Conservation (phyloP, 2,888 invertebrate genomes). For the Tethea ocularis region DNA sequence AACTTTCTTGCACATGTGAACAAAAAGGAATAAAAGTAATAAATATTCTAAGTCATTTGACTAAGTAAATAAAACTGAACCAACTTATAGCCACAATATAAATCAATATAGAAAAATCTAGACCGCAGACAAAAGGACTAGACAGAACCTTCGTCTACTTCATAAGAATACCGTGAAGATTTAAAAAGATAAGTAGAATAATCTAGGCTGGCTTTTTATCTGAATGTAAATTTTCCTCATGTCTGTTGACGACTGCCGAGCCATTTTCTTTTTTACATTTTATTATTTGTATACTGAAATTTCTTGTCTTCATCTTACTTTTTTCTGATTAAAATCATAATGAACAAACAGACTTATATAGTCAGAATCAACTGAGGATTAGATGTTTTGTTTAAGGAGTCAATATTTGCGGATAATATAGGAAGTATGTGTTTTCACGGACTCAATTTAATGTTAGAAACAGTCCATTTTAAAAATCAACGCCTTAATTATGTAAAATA, state of each 20-base stretch:
- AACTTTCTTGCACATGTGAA: neutral
- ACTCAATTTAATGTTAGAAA: too few relatives aligned
- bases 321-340: constrained; percentile 11
- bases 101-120: neutral
- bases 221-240: constrained; percentile 10
- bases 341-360: too few relatives aligned
- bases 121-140: neutral
- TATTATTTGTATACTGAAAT: neutral
- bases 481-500: too few relatives aligned
- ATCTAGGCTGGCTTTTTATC: constrained; percentile 2
- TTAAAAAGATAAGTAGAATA: constrained; percentile 9
- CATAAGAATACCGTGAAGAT: neutral
- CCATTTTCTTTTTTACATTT: constrained; percentile 1
- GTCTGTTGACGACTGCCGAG: constrained; percentile 6
- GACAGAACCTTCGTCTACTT: neutral
- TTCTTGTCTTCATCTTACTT: neutral
- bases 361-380: too few relatives aligned
- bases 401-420: too few relatives aligned
- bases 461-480: too few relatives aligned
- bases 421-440: too few relatives aligned
- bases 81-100: too few relatives aligned
- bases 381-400: too few relatives aligned
- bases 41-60: too few relatives aligned
- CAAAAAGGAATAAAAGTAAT: neutral
- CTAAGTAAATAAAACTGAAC: too few relatives aligned